A percentile compares a stretch with the other conserved stretches of the same genome.
Evolutionary conservation across 2,888 invertebrate genomes (phyloP).

Genomic region (Stomorhina lunata): DNA sequence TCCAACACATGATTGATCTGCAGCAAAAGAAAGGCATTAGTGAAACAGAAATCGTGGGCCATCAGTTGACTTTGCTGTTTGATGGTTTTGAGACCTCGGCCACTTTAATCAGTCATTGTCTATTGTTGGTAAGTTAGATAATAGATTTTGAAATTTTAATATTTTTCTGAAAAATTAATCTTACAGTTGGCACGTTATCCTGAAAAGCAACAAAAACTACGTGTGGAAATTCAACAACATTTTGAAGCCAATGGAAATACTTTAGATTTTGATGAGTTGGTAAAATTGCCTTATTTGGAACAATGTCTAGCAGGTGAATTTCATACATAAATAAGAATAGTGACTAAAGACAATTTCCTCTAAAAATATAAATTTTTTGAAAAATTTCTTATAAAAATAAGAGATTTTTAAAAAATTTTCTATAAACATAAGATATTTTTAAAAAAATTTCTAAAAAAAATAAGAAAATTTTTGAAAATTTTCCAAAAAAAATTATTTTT

Average conservation of each 20-base stretch:
- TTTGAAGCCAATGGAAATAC: not conserved
- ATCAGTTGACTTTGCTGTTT: conserved; percentile 70
- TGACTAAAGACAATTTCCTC: too few relatives aligned
- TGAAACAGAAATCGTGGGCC: conserved; percentile 68
- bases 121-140: conserved; percentile 67
- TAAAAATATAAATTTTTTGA: not conserved
- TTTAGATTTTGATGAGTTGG: conserved; percentile 58
- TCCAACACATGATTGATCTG: conserved; percentile 70
- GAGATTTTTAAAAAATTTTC: too few relatives aligned
- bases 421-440: too few relatives aligned
- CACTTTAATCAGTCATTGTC: conserved; percentile 69
- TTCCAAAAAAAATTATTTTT: too few relatives aligned
- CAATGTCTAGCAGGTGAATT: conserved; percentile 70
- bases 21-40: conserved; percentile 35
- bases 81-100: conserved; percentile 73
- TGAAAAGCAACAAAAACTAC: conserved; percentile 67
- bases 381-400: too few relatives aligned
- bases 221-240: conserved; percentile 68
- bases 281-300: conserved; percentile 71
- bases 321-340: too few relatives aligned
- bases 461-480: too few relatives aligned
- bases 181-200: conserved; percentile 68
- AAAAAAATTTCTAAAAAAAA: too few relatives aligned
- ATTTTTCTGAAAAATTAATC: not conserved
- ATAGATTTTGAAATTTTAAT: not conserved